Conservation (phyloP, 1,140 invertebrate species). For the Procambarus clarkii region DNA sequence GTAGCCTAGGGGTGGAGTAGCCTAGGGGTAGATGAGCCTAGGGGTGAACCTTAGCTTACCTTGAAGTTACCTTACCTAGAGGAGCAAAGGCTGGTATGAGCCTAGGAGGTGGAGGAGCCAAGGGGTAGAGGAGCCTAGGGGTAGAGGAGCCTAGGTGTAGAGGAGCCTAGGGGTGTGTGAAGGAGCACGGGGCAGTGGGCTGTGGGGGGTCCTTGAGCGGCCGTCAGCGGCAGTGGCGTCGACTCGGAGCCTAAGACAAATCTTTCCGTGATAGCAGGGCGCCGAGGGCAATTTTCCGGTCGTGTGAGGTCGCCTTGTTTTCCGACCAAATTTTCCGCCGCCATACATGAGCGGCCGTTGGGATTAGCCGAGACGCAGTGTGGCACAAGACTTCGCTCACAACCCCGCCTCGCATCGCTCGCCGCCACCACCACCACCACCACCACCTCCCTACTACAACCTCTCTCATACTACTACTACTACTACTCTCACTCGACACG, state of each 20-base stretch:
- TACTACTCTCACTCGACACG: not conserved
- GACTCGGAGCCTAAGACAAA: conserved; percentile 65
- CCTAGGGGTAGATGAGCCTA: no score
- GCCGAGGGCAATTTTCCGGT: conserved; percentile 70
- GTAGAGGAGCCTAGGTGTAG: no score
- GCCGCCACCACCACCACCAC: not conserved
- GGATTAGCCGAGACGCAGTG: conserved; percentile 59
- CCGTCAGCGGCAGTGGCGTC: conserved; percentile 42
- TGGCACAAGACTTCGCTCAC: conserved; percentile 51
- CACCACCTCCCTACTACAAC: not conserved
- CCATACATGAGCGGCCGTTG: conserved; percentile 68
- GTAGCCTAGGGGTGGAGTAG: no score
- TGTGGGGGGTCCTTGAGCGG: conserved; percentile 3
- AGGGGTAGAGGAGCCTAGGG: not conserved
- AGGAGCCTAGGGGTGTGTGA: no score
- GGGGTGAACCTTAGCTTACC: no score
- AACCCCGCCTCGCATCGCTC: not conserved
- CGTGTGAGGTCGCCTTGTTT: conserved; percentile 71
- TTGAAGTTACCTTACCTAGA: no score
- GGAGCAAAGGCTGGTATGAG: not conserved
- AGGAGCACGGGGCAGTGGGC: not conserved
- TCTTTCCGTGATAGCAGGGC: conserved; percentile 69
- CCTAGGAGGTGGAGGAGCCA: not conserved
- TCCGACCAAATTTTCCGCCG: conserved; percentile 69
- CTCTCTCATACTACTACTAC: no score